A percentile compares a stretch with the other conserved stretches of the same genome.
Conservation (phyloP, 2,888 invertebrate species). For the Ophion ventricosus region DNA sequence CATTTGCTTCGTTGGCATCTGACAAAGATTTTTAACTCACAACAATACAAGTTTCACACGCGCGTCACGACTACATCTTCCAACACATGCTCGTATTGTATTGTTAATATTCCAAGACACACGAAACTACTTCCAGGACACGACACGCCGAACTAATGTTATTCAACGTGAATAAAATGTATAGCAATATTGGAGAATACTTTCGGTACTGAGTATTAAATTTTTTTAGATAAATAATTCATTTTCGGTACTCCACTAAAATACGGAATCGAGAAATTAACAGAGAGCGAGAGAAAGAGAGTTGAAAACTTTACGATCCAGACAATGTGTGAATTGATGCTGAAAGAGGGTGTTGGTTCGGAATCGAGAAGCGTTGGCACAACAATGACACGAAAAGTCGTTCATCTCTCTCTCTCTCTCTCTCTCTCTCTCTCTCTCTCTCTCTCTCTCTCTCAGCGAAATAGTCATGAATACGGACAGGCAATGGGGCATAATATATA, state of each 20-base stretch:
- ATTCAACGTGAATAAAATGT: background rate
- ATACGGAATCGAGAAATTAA: background rate
- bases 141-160: background rate
- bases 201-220: background rate
- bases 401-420: slow-evolving; percentile 44
- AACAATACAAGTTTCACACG: too few species aligned
- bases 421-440: background rate
- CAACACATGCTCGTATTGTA: too few species aligned
- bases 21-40: too few species aligned
- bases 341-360: slow-evolving; percentile 17
- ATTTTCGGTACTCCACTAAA: background rate
- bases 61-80: too few species aligned
- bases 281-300: too few species aligned
- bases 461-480: slow-evolving; percentile 47
- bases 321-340: slow-evolving; percentile 47
- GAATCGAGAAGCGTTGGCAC: slow-evolving; percentile 42
- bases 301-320: slow-evolving; percentile 36
- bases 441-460: slow-evolving; percentile 14
- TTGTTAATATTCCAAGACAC: too few species aligned
- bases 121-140: too few species aligned
- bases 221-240: background rate
- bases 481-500: slow-evolving; percentile 33
- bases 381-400: slow-evolving; percentile 34
- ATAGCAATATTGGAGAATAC: background rate
- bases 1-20: too few species aligned